phyloP scores from a whole-genome alignment of 2,797 vertebrate species.

The Sparidentex hasta region DNA sequence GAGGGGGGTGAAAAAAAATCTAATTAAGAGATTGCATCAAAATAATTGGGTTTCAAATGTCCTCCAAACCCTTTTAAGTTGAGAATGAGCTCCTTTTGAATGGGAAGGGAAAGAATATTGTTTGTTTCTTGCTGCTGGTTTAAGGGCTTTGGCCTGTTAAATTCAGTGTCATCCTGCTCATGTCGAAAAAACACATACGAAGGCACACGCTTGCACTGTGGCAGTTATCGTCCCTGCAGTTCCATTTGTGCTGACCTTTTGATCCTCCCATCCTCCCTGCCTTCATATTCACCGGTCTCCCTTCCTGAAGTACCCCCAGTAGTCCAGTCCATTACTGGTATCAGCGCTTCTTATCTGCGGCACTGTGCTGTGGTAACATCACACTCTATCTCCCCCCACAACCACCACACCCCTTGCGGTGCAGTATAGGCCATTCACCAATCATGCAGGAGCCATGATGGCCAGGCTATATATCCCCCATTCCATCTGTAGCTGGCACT shows the following conservation, averaged over 20 bases:
- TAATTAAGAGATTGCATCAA: constrained; percentile 69
- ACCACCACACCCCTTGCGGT: constrained; percentile 46
- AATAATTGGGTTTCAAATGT: constrained; percentile 55
- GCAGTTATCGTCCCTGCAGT: constrained; percentile 39
- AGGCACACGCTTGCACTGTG: constrained; percentile 28
- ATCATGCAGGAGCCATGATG: constrained; percentile 64
- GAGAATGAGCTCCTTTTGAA: constrained; percentile 28
- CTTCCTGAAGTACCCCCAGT: constrained; percentile 67
- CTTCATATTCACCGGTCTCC: constrained; percentile 44
- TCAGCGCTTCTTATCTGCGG: constrained; percentile 73
- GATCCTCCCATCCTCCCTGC: constrained; percentile 52
- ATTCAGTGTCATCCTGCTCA: constrained; percentile 27
- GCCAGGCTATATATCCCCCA: constrained; percentile 75
- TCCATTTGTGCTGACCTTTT: constrained; percentile 70
- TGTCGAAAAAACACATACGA: constrained; percentile 20
- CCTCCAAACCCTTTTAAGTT: constrained; percentile 13
- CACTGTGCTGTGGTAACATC: constrained; percentile 46
- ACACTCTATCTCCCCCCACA: not conserved
- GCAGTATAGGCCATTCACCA: constrained; percentile 63
- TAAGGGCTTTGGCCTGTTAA: constrained; percentile 40
- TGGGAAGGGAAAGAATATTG: not conserved
- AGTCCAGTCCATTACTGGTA: constrained; percentile 74
- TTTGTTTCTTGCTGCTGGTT: constrained; percentile 22
- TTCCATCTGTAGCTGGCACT: constrained; percentile 86
- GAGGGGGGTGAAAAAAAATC: constrained; percentile 17